Evolutionary conservation across 2,888 invertebrate genomes (phyloP).

Genomic region (Odontocerum albicorne): DNA sequence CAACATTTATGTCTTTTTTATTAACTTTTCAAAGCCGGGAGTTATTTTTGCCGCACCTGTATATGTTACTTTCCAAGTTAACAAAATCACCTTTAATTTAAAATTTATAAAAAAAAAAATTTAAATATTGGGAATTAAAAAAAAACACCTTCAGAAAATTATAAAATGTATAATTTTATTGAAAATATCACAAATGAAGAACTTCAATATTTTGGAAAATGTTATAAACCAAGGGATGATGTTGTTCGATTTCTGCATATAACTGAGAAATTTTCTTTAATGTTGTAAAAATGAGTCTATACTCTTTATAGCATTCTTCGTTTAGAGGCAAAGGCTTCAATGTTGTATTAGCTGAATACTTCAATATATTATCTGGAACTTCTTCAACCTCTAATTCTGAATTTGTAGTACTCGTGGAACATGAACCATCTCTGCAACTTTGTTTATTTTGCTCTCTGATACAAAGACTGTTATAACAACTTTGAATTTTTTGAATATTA

Average conservation of each 20-base stretch:
- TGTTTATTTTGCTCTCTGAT: background rate
- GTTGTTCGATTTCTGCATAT: conserved; percentile 10
- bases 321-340: conserved; percentile 10
- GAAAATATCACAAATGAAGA: conserved; percentile 1
- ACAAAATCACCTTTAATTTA: background rate
- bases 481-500: conserved; percentile 9
- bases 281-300: conserved; percentile 24
- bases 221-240: conserved; percentile 11
- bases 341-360: too few relatives aligned
- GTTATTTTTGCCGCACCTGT: too few relatives aligned
- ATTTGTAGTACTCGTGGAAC: background rate
- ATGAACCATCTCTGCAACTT: background rate
- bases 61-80: too few relatives aligned
- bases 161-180: background rate
- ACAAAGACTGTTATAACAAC: conserved; percentile 8
- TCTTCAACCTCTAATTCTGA: background rate
- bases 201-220: conserved; percentile 14
- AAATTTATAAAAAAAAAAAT: background rate
- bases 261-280: conserved; percentile 20
- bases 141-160: background rate
- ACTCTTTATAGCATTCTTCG: conserved; percentile 24
- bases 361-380: background rate
- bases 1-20: too few relatives aligned
- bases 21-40: too few relatives aligned
- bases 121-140: background rate